phyloP scores from a whole-genome alignment of 2,888 invertebrate genomes.

The Sericinus montela region DNA sequence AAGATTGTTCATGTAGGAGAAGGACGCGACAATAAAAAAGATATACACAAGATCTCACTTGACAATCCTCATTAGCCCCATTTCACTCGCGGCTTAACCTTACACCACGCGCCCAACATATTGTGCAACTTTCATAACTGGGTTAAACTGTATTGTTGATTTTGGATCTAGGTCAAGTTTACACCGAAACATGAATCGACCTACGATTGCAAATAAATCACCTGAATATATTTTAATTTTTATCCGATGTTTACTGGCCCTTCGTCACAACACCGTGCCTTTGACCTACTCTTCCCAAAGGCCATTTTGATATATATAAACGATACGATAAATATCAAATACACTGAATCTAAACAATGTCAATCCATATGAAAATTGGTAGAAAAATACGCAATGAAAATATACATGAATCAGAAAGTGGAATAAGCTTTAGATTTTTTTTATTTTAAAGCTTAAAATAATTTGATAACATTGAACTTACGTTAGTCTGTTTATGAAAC shows the following conservation, averaged over 20 bases:
- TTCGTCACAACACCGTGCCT: constrained; percentile 15
- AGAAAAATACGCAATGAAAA: constrained; percentile 7
- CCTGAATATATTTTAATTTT: constrained; percentile 12
- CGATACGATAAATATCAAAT: background rate
- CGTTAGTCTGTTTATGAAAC: constrained; percentile 21
- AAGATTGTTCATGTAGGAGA: constrained; percentile 23
- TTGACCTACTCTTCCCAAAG: constrained; percentile 17
- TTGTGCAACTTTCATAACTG: constrained; percentile 61
- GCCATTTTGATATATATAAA: constrained; percentile 1
- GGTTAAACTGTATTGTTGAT: constrained; percentile 54
- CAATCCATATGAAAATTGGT: background rate
- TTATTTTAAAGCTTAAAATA: constrained; percentile 4
- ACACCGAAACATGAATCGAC: constrained; percentile 27
- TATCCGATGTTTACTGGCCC: constrained; percentile 15
- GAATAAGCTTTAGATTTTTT: constrained; percentile 4
- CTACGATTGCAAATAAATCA: constrained; percentile 17
- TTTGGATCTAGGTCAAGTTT: constrained; percentile 61
- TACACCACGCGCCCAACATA: constrained; percentile 41
- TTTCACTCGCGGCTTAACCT: constrained; percentile 37
- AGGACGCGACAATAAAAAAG: constrained; percentile 29
- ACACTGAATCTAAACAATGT: background rate
- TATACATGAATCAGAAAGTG: background rate
- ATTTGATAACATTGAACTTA: constrained; percentile 24
- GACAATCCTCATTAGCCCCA: constrained; percentile 41
- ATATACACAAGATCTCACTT: constrained; percentile 26